Percentiles rank a stretch among this genome's conserved stretches.
Conservation (phyloP, 2,797 vertebrate species). For the Arrhamphus sclerolepis region DNA sequence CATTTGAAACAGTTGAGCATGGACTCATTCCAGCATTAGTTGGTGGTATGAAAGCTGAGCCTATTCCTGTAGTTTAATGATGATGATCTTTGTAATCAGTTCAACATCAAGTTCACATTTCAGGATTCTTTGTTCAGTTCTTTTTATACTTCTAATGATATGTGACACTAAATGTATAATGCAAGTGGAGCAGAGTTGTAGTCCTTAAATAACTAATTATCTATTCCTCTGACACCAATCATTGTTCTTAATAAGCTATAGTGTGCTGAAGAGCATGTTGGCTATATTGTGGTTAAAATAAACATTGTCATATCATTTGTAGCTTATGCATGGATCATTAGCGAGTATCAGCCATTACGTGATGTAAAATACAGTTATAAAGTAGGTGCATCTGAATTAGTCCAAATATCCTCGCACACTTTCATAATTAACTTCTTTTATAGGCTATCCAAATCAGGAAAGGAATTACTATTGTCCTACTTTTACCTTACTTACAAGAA, state of each 20-base stretch:
- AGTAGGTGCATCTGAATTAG: constrained; percentile 38
- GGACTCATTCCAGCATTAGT: constrained; percentile 27
- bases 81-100: constrained; percentile 17
- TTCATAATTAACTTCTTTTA: constrained; percentile 49
- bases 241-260: constrained; percentile 54
- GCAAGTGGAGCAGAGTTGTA: constrained; percentile 46
- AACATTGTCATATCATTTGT: constrained; percentile 29
- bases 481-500: constrained; percentile 34
- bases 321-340: constrained; percentile 22
- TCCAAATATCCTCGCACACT: constrained; percentile 29
- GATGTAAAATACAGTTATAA: constrained; percentile 30
- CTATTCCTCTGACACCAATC: constrained; percentile 33
- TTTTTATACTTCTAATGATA: constrained; percentile 12
- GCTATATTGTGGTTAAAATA: constrained; percentile 24
- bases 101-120: constrained; percentile 41
- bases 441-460: constrained; percentile 57
- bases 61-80: constrained; percentile 23
- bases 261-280: constrained; percentile 19
- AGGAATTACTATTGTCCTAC: constrained; percentile 64
- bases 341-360: neutral
- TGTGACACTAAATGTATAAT: constrained; percentile 20
- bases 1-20: constrained; percentile 21
- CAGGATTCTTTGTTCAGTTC: constrained; percentile 1
- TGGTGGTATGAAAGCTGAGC: constrained; percentile 32
- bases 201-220: constrained; percentile 56